Conservation (phyloP, 37 sponge, comb jelly and placozoan species). For the Lycopodina hypogea region DNA sequence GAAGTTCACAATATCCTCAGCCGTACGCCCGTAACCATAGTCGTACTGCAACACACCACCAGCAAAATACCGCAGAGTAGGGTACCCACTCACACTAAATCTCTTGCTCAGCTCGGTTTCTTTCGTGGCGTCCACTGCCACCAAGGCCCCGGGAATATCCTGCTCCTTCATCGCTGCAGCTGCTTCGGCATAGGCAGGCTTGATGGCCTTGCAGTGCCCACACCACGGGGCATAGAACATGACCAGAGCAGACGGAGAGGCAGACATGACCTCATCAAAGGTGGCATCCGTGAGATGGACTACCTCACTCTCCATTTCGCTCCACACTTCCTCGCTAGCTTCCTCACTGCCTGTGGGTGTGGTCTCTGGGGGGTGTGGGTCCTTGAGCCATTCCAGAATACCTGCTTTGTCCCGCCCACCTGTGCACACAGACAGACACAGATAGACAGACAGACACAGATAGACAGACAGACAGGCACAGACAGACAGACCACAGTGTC, state of each 20-base stretch:
- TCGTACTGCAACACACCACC: constrained; percentile 62
- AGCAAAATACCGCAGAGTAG: constrained; percentile 81
- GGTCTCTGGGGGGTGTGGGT: constrained; percentile 56
- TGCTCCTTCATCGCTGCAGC: constrained; percentile 64
- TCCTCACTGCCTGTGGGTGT: constrained; percentile 28
- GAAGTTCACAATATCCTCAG: constrained; percentile 76
- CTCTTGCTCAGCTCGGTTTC: constrained; percentile 53
- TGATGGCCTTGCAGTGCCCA: constrained; percentile 94
- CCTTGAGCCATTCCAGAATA: constrained; percentile 74
- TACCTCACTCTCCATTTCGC: constrained; percentile 69
- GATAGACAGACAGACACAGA: no score
- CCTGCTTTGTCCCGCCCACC: constrained; percentile 60
- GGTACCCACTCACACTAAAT: constrained; percentile 75
- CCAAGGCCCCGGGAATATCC: constrained; percentile 62
- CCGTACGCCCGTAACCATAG: constrained; percentile 58
- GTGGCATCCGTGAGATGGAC: constrained; percentile 76
- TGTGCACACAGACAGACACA: no score
- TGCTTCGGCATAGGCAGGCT: constrained; percentile 79
- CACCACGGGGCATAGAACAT: constrained; percentile 98
- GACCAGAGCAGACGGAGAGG: constrained; percentile 83
- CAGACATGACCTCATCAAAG: constrained; percentile 64
- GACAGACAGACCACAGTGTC: not conserved
- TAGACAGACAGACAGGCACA: no score
- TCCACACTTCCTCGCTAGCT: constrained; percentile 35
- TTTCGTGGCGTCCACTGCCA: constrained; percentile 85